These are phyloP conservation scores for Palythoa grandiflora DNA, from an alignment of 92 coral and sea anemone genomes.

Conservation along the genomic window DNA sequence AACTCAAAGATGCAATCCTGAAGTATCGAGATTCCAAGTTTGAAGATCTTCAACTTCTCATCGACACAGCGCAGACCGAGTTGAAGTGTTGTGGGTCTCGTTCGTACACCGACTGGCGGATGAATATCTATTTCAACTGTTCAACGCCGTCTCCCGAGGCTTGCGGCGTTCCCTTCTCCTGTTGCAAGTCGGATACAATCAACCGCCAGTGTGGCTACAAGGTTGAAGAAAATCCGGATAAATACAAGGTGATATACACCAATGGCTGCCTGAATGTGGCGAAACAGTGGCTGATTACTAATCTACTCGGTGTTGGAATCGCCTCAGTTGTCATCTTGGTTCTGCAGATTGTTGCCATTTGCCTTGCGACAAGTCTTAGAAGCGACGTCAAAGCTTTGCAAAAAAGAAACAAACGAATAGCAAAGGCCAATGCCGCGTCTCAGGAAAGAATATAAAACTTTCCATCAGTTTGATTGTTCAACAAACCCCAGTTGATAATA, in stretches of 20 bases:
- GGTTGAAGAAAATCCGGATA: constrained; percentile 15
- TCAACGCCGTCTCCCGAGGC: no score
- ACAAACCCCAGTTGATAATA: background rate
- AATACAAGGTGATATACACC: constrained; percentile 51
- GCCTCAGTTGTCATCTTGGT: constrained; percentile 57
- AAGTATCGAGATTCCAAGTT: constrained; percentile 80
- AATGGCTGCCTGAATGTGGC: constrained; percentile 82
- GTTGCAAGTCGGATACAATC: constrained; percentile 43
- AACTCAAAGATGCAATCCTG: constrained; percentile 83
- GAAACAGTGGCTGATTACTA: constrained; percentile 66
- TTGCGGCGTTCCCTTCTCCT: no score
- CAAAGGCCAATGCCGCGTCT: constrained; percentile 4
- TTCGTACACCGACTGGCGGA: constrained; percentile 77
- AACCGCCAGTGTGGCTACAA: constrained; percentile 94
- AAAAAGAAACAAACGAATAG: constrained; percentile 25
- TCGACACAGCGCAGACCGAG: constrained; percentile 86
- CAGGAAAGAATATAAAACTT: background rate
- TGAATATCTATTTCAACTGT: constrained; percentile 81
- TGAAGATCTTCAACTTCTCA: constrained; percentile 81
- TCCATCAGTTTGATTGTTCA: background rate
- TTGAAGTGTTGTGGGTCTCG: constrained; percentile 89
- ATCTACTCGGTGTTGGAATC: constrained; percentile 60
- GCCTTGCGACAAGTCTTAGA: constrained; percentile 62
- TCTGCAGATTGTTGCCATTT: constrained; percentile 55
- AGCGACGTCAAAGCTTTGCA: constrained; percentile 57